Evolutionary conservation across 2,113 vertebrate genomes (phyloP).

Genomic region (Halichoeres trimaculatus): DNA sequence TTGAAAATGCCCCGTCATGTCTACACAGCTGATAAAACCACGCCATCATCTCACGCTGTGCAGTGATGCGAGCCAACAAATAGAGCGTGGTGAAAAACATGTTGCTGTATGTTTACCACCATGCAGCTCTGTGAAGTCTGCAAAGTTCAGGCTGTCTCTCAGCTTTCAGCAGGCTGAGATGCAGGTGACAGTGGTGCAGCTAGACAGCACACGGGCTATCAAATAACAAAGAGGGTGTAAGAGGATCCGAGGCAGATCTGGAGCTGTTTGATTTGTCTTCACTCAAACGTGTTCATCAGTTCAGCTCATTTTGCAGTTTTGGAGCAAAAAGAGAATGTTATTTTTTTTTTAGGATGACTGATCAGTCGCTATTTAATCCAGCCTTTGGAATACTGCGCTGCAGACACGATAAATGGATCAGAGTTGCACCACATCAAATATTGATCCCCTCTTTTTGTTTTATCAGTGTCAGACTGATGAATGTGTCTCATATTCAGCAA

Average conservation of each 20-base stretch:
- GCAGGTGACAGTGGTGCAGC: conserved; percentile 56
- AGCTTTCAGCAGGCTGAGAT: conserved; percentile 45
- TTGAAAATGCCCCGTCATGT: conserved; percentile 1
- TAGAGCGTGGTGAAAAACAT: neutral
- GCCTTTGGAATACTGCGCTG: neutral
- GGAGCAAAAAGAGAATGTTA: neutral
- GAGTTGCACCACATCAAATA: conserved; percentile 31
- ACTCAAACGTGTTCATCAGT: conserved; percentile 23
- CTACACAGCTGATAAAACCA: conserved; percentile 10
- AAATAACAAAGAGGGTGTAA: conserved; percentile 54
- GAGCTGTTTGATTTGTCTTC: conserved; percentile 38
- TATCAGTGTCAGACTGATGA: conserved; percentile 34
- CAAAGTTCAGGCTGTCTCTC: conserved; percentile 38
- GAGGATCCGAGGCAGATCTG: conserved; percentile 17
- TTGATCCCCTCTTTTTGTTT: conserved; percentile 31
- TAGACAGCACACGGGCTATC: conserved; percentile 43
- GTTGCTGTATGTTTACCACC: neutral
- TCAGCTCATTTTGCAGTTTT: conserved; percentile 3
- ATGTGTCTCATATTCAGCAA: conserved; percentile 36
- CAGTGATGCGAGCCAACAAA: neutral
- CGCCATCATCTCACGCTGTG: neutral
- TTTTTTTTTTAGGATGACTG: conserved; percentile 24
- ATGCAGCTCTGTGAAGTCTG: conserved; percentile 14
- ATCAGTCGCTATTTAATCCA: conserved; percentile 33
- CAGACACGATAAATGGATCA: conserved; percentile 47